Evolutionary conservation across 2,797 vertebrate species (phyloP).

Genomic region (Ctenochaetus hawaiiensis): DNA sequence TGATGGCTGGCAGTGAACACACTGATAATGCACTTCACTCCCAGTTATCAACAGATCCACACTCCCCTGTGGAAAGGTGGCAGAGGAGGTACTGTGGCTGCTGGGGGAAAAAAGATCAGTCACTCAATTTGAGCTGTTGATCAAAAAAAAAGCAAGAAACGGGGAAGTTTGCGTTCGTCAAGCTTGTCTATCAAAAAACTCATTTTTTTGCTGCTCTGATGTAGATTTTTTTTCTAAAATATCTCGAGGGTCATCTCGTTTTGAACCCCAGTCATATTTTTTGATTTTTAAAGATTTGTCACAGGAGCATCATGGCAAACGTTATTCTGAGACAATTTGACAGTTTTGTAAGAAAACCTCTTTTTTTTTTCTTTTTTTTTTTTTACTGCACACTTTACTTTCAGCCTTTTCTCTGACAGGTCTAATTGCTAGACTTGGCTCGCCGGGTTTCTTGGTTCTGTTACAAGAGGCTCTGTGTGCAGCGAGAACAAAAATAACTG

Average conservation of each 20-base stretch:
- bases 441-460: slow-evolving; percentile 24
- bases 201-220: slow-evolving; percentile 15
- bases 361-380: background rate
- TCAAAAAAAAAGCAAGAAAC: slow-evolving; percentile 53
- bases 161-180: slow-evolving; percentile 21
- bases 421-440: slow-evolving; percentile 29
- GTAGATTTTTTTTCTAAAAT: slow-evolving; percentile 21
- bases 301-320: background rate
- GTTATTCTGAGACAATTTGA: slow-evolving; percentile 18
- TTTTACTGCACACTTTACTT: background rate
- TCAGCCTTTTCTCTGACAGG: background rate
- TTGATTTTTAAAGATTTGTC: slow-evolving; percentile 12
- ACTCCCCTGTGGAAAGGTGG: slow-evolving; percentile 76
- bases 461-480: slow-evolving; percentile 27
- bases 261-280: background rate
- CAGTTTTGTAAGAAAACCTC: slow-evolving; percentile 13
- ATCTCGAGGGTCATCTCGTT: slow-evolving; percentile 28
- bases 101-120: slow-evolving; percentile 22
- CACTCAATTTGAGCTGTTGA: slow-evolving; percentile 58
- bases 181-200: slow-evolving; percentile 25
- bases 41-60: slow-evolving; percentile 81
- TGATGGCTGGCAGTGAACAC: slow-evolving; percentile 82
- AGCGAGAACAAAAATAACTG: slow-evolving; percentile 62
- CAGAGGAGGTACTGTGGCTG: slow-evolving; percentile 45
- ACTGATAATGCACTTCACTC: slow-evolving; percentile 85